A percentile compares a stretch with the other conserved stretches of the same genome.
Conservation (phyloP, 37 sponge, comb jelly and placozoan genomes). For the Corticium candelabrum region DNA sequence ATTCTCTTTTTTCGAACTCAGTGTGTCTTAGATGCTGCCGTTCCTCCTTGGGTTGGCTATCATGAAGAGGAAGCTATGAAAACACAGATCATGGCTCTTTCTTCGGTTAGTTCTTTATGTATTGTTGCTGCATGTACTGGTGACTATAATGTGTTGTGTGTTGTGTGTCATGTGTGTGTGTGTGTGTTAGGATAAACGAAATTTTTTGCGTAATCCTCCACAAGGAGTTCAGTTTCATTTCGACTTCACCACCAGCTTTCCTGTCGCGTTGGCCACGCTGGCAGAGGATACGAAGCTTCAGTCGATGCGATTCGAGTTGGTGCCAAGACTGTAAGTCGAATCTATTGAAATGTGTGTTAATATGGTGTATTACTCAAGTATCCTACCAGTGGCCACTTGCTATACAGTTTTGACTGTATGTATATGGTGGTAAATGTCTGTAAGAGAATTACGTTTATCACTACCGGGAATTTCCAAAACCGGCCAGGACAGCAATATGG, state of each 20-base stretch:
- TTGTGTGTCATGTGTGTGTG: background rate
- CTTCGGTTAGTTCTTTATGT: constrained; percentile 39
- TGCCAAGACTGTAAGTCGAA: constrained; percentile 79
- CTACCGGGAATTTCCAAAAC: too few species aligned
- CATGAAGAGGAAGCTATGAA: constrained; percentile 97
- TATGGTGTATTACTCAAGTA: too few species aligned
- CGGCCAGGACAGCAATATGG: too few species aligned
- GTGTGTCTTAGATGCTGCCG: constrained; percentile 67
- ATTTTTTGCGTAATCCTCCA: constrained; percentile 87
- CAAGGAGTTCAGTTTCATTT: constrained; percentile 84
- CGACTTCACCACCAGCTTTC: constrained; percentile 58
- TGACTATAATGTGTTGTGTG: background rate
- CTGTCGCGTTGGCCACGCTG: constrained; percentile 78
- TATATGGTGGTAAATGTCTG: too few species aligned
- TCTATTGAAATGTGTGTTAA: background rate
- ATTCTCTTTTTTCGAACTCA: too few species aligned
- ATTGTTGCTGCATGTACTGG: background rate
- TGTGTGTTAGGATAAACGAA: constrained; percentile 68
- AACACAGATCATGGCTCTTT: constrained; percentile 85
- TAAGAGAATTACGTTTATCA: too few species aligned
- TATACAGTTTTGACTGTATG: background rate
- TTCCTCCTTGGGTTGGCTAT: constrained; percentile 97
- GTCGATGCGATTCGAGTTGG: constrained; percentile 83
- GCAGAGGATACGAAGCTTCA: constrained; percentile 70
- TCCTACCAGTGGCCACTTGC: background rate